These are phyloP conservation scores for Epinotia demarniana DNA, from an alignment of 2,888 invertebrate genomes.

Conservation along the genomic window DNA sequence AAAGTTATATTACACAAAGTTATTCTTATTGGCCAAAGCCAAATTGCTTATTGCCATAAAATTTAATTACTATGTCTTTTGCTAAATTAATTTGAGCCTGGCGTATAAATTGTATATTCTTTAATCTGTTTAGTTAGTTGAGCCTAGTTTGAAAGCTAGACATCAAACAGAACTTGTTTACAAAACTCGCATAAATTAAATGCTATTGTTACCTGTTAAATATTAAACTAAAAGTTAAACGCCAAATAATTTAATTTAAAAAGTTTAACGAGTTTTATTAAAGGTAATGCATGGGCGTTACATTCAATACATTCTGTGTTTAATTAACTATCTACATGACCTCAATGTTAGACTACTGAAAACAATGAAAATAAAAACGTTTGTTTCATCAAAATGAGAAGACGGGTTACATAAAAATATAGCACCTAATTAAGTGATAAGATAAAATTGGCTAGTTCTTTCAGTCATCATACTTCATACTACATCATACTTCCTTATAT, in stretches of 20 bases:
- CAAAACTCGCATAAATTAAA: slow-evolving; percentile 15
- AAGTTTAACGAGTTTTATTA: neutral
- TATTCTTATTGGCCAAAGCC: neutral
- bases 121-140: slow-evolving; percentile 23
- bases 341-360: too few species aligned
- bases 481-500: too few species aligned
- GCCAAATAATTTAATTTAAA: slow-evolving; percentile 19
- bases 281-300: too few species aligned
- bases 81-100: slow-evolving; percentile 22
- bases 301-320: too few species aligned
- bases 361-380: too few species aligned
- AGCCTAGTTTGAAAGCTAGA: slow-evolving; percentile 25
- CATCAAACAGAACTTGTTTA: slow-evolving; percentile 31
- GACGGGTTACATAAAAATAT: too few species aligned
- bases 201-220: slow-evolving; percentile 17
- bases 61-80: slow-evolving; percentile 25
- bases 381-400: too few species aligned
- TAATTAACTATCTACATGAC: too few species aligned
- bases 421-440: too few species aligned
- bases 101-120: slow-evolving; percentile 20
- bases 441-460: too few species aligned
- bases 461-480: too few species aligned
- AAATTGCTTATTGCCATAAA: slow-evolving; percentile 26
- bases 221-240: neutral
- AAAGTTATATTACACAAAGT: slow-evolving; percentile 15